phyloP scores from a whole-genome alignment of 2,797 vertebrate genomes.

The Sebastiscus tertius region DNA sequence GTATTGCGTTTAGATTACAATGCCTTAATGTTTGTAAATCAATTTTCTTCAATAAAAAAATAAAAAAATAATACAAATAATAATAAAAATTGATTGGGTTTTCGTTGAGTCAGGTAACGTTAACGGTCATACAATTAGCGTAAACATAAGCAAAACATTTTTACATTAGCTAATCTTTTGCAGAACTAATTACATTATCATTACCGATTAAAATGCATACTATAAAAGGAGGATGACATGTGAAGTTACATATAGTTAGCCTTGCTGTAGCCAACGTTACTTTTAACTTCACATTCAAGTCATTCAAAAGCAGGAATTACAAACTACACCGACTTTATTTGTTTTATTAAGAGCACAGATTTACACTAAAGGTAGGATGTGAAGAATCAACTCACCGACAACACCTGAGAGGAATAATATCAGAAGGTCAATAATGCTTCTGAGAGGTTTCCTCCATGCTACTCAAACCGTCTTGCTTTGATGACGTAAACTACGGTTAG shows the following conservation, averaged over 20 bases:
- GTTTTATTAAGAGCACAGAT: neutral
- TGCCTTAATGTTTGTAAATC: too few species aligned
- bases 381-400: conserved; percentile 23
- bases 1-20: too few species aligned
- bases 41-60: too few species aligned
- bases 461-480: conserved; percentile 46
- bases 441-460: conserved; percentile 48
- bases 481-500: conserved; percentile 72
- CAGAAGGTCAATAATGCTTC: conserved; percentile 71
- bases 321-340: accelerated
- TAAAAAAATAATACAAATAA: too few species aligned
- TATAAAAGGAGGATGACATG: too few species aligned
- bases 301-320: neutral
- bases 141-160: too few species aligned
- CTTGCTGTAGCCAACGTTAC: neutral
- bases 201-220: too few species aligned
- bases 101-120: too few species aligned
- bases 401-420: neutral
- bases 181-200: too few species aligned
- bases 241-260: conserved; percentile 12
- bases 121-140: neutral
- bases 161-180: too few species aligned
- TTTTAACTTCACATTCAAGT: neutral
- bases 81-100: too few species aligned
- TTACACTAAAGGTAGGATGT: accelerated